Base-by-base conservation (phyloP, 2,113 vertebrate genomes). In the Haemorhous mexicanus region DNA sequence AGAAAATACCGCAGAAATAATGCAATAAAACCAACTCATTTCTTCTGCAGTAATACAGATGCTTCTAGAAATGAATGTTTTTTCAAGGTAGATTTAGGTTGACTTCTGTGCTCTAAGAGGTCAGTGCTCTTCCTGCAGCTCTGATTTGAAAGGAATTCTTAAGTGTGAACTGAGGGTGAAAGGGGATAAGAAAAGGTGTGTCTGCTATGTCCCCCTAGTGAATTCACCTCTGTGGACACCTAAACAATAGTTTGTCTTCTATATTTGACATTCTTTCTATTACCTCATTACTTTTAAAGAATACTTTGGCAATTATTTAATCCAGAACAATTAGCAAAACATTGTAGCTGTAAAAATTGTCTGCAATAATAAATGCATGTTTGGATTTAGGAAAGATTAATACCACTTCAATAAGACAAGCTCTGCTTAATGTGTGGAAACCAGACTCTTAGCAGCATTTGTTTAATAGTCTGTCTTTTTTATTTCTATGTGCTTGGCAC, bases 1-100 rank as follows among this genome's bases (percentile, higher is more conserved):
- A 93, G 70, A 97, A 97, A 97, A 96, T 96, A 90, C 46, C 46
- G 8, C 47, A 96, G 87, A 97, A 95, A 93, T 92, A 94, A 87
- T 64, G 53, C 16, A 94, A 82, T 49, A 82, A 88, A 92, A 70
- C 0, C 52, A 94, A 84, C 46, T 27, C 18, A n/a, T 89, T 94
- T 95, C 35, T 77, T 89, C 74, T 63, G 66, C 69, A 64, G 85
- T 46, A 93, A 17, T 79, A 63, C 70, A 64, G 44, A 85, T 37
- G 95, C 64, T 76, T 76, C 53, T 89, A 90, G 79, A 88, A 83
- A 53, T 67, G 4, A 86, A 11, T 93, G 39, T 76, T 90, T 97
- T 89, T 80, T 59, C 90, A 89, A 91, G 28, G n/a, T 79, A 82
- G 64, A 63, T 95, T 92, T 94, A 92, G 53, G 43, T 11, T 93